Evolutionary conservation across 2,888 invertebrate genomes (phyloP), one percentile per base, ranked within the genome.

Genomic region (Lepidocyrtoides sp.): DNA sequence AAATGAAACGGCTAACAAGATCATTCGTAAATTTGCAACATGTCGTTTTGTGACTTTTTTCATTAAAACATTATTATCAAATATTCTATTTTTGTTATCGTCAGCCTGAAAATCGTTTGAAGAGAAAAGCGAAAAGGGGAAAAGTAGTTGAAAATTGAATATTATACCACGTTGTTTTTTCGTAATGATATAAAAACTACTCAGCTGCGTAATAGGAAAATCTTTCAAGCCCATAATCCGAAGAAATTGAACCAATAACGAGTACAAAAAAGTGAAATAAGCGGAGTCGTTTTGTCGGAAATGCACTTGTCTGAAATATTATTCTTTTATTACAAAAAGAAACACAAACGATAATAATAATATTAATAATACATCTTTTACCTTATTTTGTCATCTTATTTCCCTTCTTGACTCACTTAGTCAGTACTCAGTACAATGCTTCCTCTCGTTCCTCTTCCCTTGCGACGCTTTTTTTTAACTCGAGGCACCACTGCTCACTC

Each of bases 71-170:
- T 7, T 57, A 8, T 57, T 57, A 57, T 7, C 57, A 57, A 57
- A 57, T 57, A 7, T 5, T 57, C 57, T 20, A 8, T 23, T 57
- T 20, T 57, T n/a, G 10, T 66, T 36, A 32, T 36, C 32, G 7
- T 66, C 66, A 20, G 32, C 66, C 4, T 17, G 20, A 66, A n/a
- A 36, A 17, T 8, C 5, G 8, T 36, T 17, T 36, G 36, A 14
- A 36, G 66, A 5, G 17, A 14, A 66, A 36, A 66, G 17, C 1
- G 2, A 36, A 32, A 10, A 32, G n/a, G 7, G 1, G n/a, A 2
- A 66, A 66, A 66, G 17, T 14, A 66, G n/a, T 66, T 32, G 66
- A 66, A 66, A 36, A 66, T 36, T 66, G 66, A 66, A 66, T 66
- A 36, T n/a, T n/a, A n/a, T n/a, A n/a, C 12, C 32, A 32, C 10